Conservation (phyloP, 2,797 vertebrate species). For the Amphiprion clarkii region DNA sequence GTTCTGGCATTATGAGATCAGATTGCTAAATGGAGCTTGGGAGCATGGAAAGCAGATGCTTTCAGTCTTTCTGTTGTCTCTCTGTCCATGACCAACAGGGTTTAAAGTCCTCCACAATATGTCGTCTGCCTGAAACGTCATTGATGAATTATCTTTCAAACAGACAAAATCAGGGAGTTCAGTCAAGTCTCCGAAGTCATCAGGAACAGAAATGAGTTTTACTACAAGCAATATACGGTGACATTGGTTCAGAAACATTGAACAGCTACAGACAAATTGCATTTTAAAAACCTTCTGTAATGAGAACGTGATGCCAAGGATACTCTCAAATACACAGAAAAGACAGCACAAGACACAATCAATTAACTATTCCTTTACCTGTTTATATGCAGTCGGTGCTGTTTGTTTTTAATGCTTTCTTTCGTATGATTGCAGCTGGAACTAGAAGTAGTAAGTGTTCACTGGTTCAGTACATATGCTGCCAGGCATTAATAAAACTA, state of each 20-base stretch:
- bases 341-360: slow-evolving; percentile 8
- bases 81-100: slow-evolving; percentile 43
- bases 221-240: slow-evolving; percentile 39
- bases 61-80: slow-evolving; percentile 48
- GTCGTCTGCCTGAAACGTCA: slow-evolving; percentile 21
- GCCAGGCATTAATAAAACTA: slow-evolving; percentile 26
- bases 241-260: slow-evolving; percentile 45
- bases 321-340: slow-evolving; percentile 23
- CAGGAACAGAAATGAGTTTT: slow-evolving; percentile 59
- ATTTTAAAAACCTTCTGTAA: slow-evolving; percentile 52
- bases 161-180: slow-evolving; percentile 55
- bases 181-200: slow-evolving; percentile 66
- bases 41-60: slow-evolving; percentile 62
- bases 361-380: slow-evolving; percentile 12
- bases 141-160: slow-evolving; percentile 58
- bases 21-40: slow-evolving; percentile 60
- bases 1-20: slow-evolving; percentile 63
- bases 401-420: slow-evolving; percentile 27
- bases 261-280: slow-evolving; percentile 50
- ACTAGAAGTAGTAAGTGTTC: slow-evolving; percentile 8
- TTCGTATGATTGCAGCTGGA: slow-evolving; percentile 17
- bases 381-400: slow-evolving; percentile 7
- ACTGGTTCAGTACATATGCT: slow-evolving; percentile 24
- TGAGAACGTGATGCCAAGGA: slow-evolving; percentile 29
- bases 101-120: slow-evolving; percentile 11